Evolutionary conservation across 2,888 invertebrate genomes (phyloP).

Genomic region (Agrotis puta): DNA sequence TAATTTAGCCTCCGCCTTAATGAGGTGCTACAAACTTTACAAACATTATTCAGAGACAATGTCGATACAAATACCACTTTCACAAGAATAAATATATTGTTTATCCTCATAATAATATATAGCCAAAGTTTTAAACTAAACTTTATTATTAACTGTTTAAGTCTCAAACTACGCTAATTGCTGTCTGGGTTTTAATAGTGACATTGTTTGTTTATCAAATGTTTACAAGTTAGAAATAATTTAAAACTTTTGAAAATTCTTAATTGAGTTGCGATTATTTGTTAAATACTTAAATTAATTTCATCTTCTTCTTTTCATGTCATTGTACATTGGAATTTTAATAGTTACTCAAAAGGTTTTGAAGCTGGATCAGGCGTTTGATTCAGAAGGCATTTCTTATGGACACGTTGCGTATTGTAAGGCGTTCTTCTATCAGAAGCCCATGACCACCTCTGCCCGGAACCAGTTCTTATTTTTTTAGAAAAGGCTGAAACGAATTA

Average conservation of each 20-base stretch:
- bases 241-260: background rate
- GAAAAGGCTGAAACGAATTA: no score
- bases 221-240: background rate
- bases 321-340: no score
- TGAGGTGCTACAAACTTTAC: conserved; percentile 21
- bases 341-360: no score
- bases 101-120: conserved; percentile 31
- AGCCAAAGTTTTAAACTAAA: conserved; percentile 45
- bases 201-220: conserved; percentile 30
- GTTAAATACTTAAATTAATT: no score
- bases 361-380: no score
- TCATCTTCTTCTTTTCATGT: no score
- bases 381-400: no score
- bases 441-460: no score
- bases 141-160: conserved; percentile 43
- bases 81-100: conserved; percentile 39
- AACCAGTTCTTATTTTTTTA: no score
- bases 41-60: conserved; percentile 28
- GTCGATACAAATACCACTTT: conserved; percentile 33
- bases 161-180: conserved; percentile 49
- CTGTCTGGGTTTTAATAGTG: conserved; percentile 12
- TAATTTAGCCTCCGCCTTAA: background rate
- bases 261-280: no score
- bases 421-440: no score
- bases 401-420: no score